phyloP scores from a whole-genome alignment of 1,140 invertebrate genomes.

The Zaprionus kolodkinae region DNA sequence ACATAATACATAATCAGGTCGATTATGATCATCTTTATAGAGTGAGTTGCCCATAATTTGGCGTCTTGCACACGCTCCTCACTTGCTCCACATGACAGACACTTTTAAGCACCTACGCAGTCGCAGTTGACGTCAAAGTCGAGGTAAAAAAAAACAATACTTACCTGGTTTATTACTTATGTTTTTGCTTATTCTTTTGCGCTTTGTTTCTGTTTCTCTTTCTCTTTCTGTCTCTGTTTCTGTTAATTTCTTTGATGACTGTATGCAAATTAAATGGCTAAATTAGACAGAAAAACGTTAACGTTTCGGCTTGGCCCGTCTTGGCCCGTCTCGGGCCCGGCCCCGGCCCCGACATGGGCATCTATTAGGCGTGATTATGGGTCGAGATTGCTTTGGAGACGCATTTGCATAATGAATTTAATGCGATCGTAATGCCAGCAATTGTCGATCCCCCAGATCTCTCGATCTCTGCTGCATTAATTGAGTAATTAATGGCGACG shows the following conservation, averaged over 20 bases:
- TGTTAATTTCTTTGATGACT: constrained; percentile 50
- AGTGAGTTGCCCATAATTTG: constrained; percentile 32
- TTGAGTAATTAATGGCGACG: constrained; percentile 80
- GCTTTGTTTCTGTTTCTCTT: constrained; percentile 24
- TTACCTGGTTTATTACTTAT: background rate
- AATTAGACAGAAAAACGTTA: constrained; percentile 70
- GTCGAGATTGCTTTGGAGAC: constrained; percentile 51
- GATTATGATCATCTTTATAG: constrained; percentile 3
- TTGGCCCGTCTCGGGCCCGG: constrained; percentile 29
- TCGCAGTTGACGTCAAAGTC: constrained; percentile 43
- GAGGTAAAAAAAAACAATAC: constrained; percentile 17
- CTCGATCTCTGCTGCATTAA: constrained; percentile 48
- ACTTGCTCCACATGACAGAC: constrained; percentile 55
- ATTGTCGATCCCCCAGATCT: constrained; percentile 47
- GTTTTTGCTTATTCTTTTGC: constrained; percentile 14
- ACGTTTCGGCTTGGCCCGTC: constrained; percentile 11
- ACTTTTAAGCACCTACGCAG: constrained; percentile 77
- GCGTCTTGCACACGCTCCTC: constrained; percentile 5
- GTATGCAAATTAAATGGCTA: constrained; percentile 82
- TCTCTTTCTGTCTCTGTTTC: constrained; percentile 15
- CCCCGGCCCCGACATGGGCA: constrained; percentile 38
- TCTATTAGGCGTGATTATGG: constrained; percentile 72
- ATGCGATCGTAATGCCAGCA: constrained; percentile 65
- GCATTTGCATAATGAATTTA: constrained; percentile 78
- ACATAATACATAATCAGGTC: constrained; percentile 8